phyloP scores from a whole-genome alignment of 2,888 invertebrate genomes.

The Linyphia triangularis region DNA sequence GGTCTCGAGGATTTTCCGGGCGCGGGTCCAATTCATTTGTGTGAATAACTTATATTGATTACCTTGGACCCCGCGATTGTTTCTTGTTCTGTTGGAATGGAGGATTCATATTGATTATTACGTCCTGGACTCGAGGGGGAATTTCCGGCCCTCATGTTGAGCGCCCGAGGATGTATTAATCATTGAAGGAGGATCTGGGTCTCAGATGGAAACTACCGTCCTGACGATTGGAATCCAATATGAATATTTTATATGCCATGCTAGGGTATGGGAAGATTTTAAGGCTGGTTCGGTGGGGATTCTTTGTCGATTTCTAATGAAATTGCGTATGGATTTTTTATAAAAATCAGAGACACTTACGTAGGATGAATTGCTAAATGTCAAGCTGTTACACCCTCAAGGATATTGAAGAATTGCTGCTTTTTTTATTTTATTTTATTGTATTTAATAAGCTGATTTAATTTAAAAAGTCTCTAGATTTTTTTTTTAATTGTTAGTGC shows the following conservation, averaged over 20 bases:
- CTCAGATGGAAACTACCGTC: neutral
- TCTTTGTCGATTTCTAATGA: neutral
- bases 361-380: too few relatives aligned
- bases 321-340: neutral
- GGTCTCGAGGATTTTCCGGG: constrained; percentile 15
- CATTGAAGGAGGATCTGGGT: constrained; percentile 1
- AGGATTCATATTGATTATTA: constrained; percentile 23
- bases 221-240: neutral
- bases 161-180: neutral
- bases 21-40: constrained; percentile 25
- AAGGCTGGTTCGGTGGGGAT: neutral
- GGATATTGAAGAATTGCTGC: too few relatives aligned
- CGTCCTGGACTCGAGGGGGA: neutral
- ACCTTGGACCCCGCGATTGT: neutral
- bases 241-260: neutral
- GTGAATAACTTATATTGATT: constrained; percentile 33
- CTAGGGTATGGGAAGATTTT: neutral
- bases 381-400: too few relatives aligned
- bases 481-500: too few relatives aligned
- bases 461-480: too few relatives aligned
- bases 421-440: too few relatives aligned
- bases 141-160: neutral
- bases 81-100: neutral
- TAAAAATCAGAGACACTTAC: too few relatives aligned
- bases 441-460: too few relatives aligned